Base-by-base conservation (phyloP, 2,888 invertebrate genomes). In the Drosophila subquinaria region DNA sequence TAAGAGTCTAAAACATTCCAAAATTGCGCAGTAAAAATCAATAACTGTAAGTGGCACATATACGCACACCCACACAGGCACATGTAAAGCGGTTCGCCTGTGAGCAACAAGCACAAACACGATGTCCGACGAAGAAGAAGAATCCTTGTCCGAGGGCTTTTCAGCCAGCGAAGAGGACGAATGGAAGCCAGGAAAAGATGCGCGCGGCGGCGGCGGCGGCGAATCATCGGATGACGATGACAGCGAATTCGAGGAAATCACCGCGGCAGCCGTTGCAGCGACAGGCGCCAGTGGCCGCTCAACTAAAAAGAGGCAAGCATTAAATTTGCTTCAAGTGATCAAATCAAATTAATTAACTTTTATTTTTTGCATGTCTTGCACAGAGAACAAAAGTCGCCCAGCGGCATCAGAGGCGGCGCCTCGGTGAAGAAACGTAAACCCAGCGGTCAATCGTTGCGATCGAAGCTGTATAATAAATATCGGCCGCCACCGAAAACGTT, bases 91-190 rank as follows among this genome's bases (percentile, higher is more conserved):
- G 59, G 51, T 45, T 33, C 78, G 80, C 65, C 78, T 86, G 53
- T 67, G 71, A 80, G 73, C 76, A 93, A 92, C 68, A 91, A 91
- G 83, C 92, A 80, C 68, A 3, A n/a, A 75, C 73, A 87, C 84
- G 93, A 92, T 92, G 92, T 91, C 92, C 2, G 92, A 92, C 65
- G 91, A 91, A 51, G 92, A 92, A 67, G 89, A 91, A 50, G 89
- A 91, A n/a, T 90, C 90, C 17, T 80, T 89, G 67, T 87, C 90
- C 5, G 91, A 90, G 48, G 93, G 91, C 55, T 93, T 93, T 79
- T 93, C 93, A 1, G 92, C 91, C 11, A 92, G 92, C 69, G 93
- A 93, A 69, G 93, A 93, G 72, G 93, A 93, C 71, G 93, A 93
- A 67, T 92, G 92, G 89, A 90, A 90, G 36, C 91, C 90, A 5